Percentiles rank a stretch among this genome's conserved stretches.
Evolutionary conservation across 2,888 invertebrate genomes (phyloP).

Genomic region (Apamea anceps): DNA sequence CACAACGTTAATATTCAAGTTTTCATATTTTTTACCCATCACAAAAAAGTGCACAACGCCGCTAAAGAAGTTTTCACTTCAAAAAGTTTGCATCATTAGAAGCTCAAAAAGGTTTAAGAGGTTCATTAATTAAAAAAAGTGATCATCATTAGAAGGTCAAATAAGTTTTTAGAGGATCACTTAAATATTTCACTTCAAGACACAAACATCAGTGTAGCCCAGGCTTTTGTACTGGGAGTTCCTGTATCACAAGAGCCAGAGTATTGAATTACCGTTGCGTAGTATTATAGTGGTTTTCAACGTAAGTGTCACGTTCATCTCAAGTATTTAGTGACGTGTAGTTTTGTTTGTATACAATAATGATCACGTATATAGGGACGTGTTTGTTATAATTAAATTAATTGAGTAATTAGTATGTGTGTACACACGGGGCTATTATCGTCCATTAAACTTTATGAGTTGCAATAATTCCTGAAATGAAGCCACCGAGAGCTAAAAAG

Average conservation of each 20-base stretch:
- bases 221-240: too few species aligned
- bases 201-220: too few species aligned
- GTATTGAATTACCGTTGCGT: neutral
- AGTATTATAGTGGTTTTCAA: neutral
- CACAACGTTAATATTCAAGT: too few species aligned
- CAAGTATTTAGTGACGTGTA: neutral
- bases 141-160: neutral
- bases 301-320: neutral
- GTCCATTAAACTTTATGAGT: constrained; percentile 47
- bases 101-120: neutral
- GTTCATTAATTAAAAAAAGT: neutral
- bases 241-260: too few species aligned
- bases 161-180: neutral
- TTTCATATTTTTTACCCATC: too few species aligned
- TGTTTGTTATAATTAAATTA: constrained; percentile 58
- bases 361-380: constrained; percentile 45
- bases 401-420: constrained; percentile 44
- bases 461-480: constrained; percentile 10
- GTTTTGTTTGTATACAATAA: constrained; percentile 1
- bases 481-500: neutral
- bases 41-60: too few species aligned
- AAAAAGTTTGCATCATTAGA: neutral
- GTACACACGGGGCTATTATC: constrained; percentile 42
- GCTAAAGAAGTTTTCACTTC: too few species aligned
- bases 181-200: neutral